These are phyloP conservation scores for Enteromius anoplus DNA, from an alignment of 2,797 vertebrate species.

Conservation along the genomic window DNA sequence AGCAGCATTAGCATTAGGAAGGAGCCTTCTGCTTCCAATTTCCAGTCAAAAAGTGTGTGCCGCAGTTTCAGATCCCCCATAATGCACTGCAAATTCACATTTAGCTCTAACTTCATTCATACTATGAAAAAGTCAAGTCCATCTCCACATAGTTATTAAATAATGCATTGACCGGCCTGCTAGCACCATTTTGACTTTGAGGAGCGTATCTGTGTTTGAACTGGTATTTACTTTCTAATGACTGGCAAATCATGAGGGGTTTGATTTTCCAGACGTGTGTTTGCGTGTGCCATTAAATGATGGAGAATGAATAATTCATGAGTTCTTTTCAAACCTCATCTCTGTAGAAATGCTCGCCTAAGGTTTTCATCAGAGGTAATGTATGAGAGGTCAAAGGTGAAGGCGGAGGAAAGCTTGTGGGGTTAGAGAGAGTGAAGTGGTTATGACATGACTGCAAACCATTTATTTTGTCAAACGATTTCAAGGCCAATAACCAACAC, in stretches of 20 bases:
- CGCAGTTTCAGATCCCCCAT: neutral
- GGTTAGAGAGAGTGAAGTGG: neutral
- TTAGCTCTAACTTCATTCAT: neutral
- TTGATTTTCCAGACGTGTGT: neutral
- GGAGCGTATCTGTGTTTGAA: neutral
- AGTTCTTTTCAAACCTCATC: neutral
- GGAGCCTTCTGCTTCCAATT: neutral
- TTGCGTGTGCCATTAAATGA: slow-evolving; percentile 5
- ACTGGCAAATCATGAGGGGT: neutral
- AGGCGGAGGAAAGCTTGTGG: neutral
- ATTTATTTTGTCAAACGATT: slow-evolving; percentile 14
- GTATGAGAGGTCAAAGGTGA: slow-evolving; percentile 16
- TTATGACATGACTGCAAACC: slow-evolving; percentile 15
- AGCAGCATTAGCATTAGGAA: neutral
- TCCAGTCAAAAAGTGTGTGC: neutral
- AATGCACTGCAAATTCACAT: neutral
- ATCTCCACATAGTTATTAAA: neutral
- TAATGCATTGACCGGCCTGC: neutral
- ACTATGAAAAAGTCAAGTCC: neutral
- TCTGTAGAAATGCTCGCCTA: neutral
- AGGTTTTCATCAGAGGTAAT: neutral
- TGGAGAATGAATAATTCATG: neutral
- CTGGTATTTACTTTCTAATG: neutral
- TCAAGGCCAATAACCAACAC: neutral
- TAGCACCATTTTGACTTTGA: neutral